Base-by-base conservation (phyloP, 2,888 invertebrate species). In the Taphrorychus bicolor region DNA sequence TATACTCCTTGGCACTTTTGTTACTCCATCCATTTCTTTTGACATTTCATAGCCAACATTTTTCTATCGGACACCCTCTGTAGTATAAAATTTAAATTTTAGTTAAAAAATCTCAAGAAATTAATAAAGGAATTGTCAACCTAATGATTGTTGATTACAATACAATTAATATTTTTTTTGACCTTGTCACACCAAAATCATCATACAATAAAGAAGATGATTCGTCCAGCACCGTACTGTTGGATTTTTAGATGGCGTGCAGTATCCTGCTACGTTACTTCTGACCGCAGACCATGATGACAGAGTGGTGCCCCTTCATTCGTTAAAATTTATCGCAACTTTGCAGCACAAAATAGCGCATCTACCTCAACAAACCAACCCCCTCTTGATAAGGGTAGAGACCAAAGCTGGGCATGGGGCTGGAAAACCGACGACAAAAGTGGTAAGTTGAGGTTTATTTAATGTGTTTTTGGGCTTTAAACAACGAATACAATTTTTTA, bases 201-300 rank as follows among this genome's bases (percentile, higher is more conserved):
- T n/a, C n/a, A n/a, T n/a, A n/a, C n/a, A n/a, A n/a, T n/a, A n/a
- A n/a, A n/a, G n/a, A n/a, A n/a, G n/a, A n/a, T n/a, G n/a, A n/a
- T n/a, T n/a, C n/a, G n/a, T n/a, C n/a, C n/a, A n/a, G 32, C 9
- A 32, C 32, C 9, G 5, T 1, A 32, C 3, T 11, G 19, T 4
- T 51, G 14, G 7, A 21, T 41, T 72, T 73, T 58, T 54, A 72
- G 84, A 78, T 17, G 81, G 82, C 5, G 80, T 81, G 7, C 90
- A 96, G 83, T 98, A 97, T 86, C 98, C 98, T 4, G 91, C 97
- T 16, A 92, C 92, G 17, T 84, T 99, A 71, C 87, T 98, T 69
- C 84, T 96, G 74, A 98, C 98, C n/a, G 98, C 95, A 17, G 98
- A 98, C 85, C 98, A 98, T 83, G 98, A 98, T 84, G 98, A 98